phyloP scores from a whole-genome alignment of 2,113 vertebrate species.

The Chaetura pelagica region DNA sequence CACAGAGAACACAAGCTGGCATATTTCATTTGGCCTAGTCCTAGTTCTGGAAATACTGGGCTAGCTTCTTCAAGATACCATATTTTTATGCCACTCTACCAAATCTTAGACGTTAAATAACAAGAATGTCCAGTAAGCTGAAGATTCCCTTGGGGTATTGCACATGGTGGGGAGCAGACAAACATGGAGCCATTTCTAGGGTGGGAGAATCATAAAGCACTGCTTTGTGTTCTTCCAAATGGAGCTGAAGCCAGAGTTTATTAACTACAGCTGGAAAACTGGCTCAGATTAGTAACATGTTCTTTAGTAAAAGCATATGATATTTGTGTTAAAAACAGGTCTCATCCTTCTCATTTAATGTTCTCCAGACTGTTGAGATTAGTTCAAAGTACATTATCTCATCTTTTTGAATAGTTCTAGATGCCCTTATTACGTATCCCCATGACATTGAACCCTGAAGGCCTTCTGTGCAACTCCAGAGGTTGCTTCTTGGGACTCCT shows the following conservation, averaged over 20 bases:
- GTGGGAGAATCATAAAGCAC: background rate
- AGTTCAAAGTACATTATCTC: background rate
- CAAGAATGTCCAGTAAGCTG: background rate
- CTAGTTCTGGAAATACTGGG: background rate
- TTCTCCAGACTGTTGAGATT: background rate
- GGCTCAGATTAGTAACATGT: background rate
- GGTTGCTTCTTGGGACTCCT: background rate
- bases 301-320: background rate
- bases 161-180: background rate
- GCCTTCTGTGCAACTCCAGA: background rate
- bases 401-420: background rate
- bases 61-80: background rate
- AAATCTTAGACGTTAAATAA: background rate
- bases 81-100: background rate
- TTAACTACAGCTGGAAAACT: slow-evolving; percentile 15
- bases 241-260: background rate
- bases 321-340: background rate
- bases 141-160: background rate
- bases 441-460: background rate
- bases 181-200: background rate
- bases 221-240: background rate
- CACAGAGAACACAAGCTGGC: background rate
- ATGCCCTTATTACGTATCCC: background rate
- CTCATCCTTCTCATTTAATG: background rate
- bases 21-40: background rate